Evolutionary conservation across 2,888 invertebrate genomes (phyloP).

Genomic region (Melieria picta): DNA sequence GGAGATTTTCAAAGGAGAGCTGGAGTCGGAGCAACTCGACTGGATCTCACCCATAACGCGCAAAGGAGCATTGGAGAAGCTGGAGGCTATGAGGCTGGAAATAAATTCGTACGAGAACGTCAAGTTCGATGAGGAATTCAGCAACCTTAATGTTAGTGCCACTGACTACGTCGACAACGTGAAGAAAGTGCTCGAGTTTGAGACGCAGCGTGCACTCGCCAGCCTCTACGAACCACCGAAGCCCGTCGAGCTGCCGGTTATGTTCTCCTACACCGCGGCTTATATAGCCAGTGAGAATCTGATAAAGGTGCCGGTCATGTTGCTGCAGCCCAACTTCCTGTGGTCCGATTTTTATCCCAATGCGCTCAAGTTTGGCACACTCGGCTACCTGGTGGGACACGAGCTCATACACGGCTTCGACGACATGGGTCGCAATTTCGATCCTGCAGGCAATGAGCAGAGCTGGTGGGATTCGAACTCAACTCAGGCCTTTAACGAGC

Average conservation of each 20-base stretch:
- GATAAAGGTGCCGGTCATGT: slow-evolving; percentile 52
- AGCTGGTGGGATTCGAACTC: slow-evolving; percentile 56
- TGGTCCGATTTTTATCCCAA: slow-evolving; percentile 58
- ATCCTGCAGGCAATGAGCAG: slow-evolving; percentile 42
- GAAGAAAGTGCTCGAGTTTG: slow-evolving; percentile 40
- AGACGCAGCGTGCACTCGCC: slow-evolving; percentile 34
- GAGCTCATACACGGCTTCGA: slow-evolving; percentile 58
- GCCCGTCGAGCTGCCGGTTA: slow-evolving; percentile 25
- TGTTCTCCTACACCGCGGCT: slow-evolving; percentile 41
- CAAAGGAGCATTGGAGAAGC: slow-evolving; percentile 47
- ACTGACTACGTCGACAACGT: slow-evolving; percentile 52
- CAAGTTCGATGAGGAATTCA: slow-evolving; percentile 50
- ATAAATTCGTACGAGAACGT: slow-evolving; percentile 47
- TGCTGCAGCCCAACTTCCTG: slow-evolving; percentile 58
- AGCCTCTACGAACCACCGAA: slow-evolving; percentile 26
- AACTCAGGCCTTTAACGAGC: slow-evolving; percentile 48
- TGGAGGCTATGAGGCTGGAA: slow-evolving; percentile 48
- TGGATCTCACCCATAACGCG: slow-evolving; percentile 51
- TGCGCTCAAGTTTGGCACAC: slow-evolving; percentile 56
- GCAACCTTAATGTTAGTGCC: slow-evolving; percentile 39
- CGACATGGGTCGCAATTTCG: slow-evolving; percentile 48
- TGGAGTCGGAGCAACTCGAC: slow-evolving; percentile 44
- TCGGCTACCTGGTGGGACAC: slow-evolving; percentile 57
- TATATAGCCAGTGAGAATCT: slow-evolving; percentile 48
- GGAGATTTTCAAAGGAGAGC: slow-evolving; percentile 46